Percentiles rank a stretch among this genome's conserved stretches.
Conservation (phyloP, 2,888 invertebrate species). For the Himalopsyche anomala region DNA sequence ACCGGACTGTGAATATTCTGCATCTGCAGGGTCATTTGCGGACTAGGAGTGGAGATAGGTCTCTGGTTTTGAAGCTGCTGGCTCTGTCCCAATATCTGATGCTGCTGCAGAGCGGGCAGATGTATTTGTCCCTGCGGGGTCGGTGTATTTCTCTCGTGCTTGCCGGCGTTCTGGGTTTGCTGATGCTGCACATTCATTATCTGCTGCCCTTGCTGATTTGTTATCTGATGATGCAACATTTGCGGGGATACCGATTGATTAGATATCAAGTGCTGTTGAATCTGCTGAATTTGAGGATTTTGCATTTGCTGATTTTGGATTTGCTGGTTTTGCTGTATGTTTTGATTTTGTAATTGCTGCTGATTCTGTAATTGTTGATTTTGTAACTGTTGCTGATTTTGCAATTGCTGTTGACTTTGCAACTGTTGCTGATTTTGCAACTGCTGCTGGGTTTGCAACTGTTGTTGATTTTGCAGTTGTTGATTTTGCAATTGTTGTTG, state of each 20-base stretch:
- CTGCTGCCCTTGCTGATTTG: conserved; percentile 55
- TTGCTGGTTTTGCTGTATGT: conserved; percentile 66
- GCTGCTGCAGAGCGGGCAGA: conserved; percentile 69
- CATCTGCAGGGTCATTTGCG: conserved; percentile 70
- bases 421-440: conserved; percentile 67
- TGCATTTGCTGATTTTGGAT: conserved; percentile 69
- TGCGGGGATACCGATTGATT: conserved; percentile 58
- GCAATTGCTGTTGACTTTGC: conserved; percentile 64
- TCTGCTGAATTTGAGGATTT: conserved; percentile 61
- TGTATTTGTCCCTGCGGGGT: conserved; percentile 67
- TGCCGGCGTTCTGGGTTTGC: conserved; percentile 68
- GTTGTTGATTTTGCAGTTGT: conserved; percentile 71
- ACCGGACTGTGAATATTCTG: conserved; percentile 76
- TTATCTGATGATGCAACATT: conserved; percentile 58
- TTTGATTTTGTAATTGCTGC: conserved; percentile 71
- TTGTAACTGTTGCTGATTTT: conserved; percentile 68
- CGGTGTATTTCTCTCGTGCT: conserved; percentile 66
- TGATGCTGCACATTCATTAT: conserved; percentile 69
- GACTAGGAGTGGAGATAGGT: conserved; percentile 75
- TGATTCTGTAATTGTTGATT: conserved; percentile 71
- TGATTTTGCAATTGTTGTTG: conserved; percentile 71
- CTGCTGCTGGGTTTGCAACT: conserved; percentile 67
- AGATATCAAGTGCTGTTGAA: conserved; percentile 60
- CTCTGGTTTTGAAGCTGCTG: conserved; percentile 59
- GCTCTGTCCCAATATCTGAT: conserved; percentile 65